Base-by-base conservation (phyloP, 1,140 invertebrate species). In the Sycophaga agraensis region DNA sequence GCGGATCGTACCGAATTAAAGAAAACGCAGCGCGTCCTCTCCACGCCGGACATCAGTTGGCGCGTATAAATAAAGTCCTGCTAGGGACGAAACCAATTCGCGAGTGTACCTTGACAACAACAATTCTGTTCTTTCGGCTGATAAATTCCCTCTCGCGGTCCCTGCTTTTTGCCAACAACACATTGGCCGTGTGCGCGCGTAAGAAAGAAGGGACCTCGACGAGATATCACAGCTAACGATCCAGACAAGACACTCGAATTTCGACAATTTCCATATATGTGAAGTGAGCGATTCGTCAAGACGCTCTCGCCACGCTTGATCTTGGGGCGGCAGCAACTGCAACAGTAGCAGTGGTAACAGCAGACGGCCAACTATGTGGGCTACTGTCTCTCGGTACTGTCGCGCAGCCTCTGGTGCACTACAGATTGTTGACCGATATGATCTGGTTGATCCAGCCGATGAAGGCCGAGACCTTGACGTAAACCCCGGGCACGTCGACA, bases 401-500 rank as follows among this genome's bases (percentile, higher is more conserved):
- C 5, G 40, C 21, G 19, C 28, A 22, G n/a, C 1, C 17, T 22
- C 24, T 5, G 9, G 21, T 17, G 48, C 37, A 59, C 66, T 89
- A 92, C 78, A 91, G 84, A 82, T 94, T 95, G 81, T 96, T 96
- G 59, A 96, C 93, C 72, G 92, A 94, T 71, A 97, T 96, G 55
- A 97, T 97, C 83, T 96, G 93, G 82, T 96, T 96, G 73, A 97
- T 96, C 94, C 94, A 97, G 46, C 93, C 93, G 65, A 96, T 95
- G 78, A 96, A 96, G 5, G 92, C 89, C 16, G 92, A 93, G 5
- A 96, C 93, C 82, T 96, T 96, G 21, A 96, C 93, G 77, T 96
- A 97, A 48, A 97, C 92, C 28, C 93, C 93, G 14, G 93, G 93
- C 14, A 96, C 93, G 75, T 95, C 91, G 40, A 88, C 82, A 24